These are phyloP conservation scores for Autographa pulchrina DNA, from an alignment of 2,888 invertebrate genomes.

Conservation along the genomic window DNA sequence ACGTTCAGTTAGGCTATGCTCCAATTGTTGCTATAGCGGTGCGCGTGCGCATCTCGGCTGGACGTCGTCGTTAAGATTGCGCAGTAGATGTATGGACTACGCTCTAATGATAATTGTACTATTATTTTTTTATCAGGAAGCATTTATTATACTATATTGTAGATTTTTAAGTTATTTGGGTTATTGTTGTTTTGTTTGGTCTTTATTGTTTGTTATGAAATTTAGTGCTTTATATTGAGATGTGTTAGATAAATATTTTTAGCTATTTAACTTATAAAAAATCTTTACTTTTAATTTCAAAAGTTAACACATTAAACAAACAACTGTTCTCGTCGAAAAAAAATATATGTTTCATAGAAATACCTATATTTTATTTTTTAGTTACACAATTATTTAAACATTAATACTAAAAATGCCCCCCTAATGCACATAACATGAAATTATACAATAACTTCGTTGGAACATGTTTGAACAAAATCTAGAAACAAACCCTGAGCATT, in stretches of 20 bases:
- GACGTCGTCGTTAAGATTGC: slow-evolving; percentile 51
- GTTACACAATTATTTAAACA: too few relatives aligned
- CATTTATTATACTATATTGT: slow-evolving; percentile 29
- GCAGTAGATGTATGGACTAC: slow-evolving; percentile 48
- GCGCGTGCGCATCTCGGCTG: slow-evolving; percentile 56
- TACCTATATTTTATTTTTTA: too few relatives aligned
- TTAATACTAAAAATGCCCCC: too few relatives aligned
- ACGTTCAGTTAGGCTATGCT: slow-evolving; percentile 82
- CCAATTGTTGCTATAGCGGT: slow-evolving; percentile 76
- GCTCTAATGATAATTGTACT: slow-evolving; percentile 47
- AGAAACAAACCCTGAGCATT: slow-evolving; percentile 20
- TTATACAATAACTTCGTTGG: too few relatives aligned
- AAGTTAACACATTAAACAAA: too few relatives aligned
- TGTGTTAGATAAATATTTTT: too few relatives aligned
- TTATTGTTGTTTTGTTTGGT: not conserved
- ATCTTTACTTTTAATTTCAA: too few relatives aligned
- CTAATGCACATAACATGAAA: too few relatives aligned
- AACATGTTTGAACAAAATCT: slow-evolving; percentile 10
- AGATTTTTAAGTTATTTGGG: not conserved
- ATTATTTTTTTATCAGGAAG: slow-evolving; percentile 43
- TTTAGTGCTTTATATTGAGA: not conserved
- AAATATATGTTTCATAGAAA: too few relatives aligned
- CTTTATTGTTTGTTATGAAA: slow-evolving; percentile 5
- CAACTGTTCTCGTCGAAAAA: too few relatives aligned
- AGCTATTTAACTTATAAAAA: too few relatives aligned